These are phyloP conservation scores for Cantharis nigra DNA, from an alignment of 2,888 invertebrate species.

Conservation along the genomic window DNA sequence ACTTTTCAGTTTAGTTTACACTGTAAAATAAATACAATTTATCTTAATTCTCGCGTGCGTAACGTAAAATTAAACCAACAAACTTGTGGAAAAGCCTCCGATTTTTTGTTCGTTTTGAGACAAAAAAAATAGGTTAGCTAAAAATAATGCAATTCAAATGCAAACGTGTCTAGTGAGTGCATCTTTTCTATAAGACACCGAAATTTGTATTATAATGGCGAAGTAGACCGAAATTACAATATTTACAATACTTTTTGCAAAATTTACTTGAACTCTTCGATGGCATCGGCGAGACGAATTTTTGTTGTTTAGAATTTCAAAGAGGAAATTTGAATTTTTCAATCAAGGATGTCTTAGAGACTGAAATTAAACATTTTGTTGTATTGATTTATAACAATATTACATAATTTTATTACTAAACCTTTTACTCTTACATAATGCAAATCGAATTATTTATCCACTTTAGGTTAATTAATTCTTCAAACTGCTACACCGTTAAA, in stretches of 20 bases:
- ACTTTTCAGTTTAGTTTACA: conserved; percentile 50
- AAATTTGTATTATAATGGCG: conserved; percentile 28
- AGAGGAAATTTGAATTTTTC: background rate
- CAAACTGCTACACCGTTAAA: background rate
- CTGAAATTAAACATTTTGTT: background rate
- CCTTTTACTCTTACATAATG: background rate
- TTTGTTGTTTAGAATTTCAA: background rate
- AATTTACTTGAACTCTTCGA: background rate
- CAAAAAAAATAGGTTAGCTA: conserved; percentile 30
- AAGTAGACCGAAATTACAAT: conserved; percentile 15
- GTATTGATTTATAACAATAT: background rate
- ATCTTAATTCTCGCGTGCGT: conserved; percentile 41
- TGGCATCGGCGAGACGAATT: background rate
- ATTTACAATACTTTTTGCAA: background rate
- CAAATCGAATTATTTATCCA: background rate
- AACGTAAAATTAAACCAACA: conserved; percentile 14
- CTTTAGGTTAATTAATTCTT: background rate
- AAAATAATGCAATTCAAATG: conserved; percentile 27
- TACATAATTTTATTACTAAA: background rate
- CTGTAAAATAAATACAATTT: conserved; percentile 44
- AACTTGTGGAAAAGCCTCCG: background rate
- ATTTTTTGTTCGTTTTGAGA: conserved; percentile 11
- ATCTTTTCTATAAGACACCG: conserved; percentile 7
- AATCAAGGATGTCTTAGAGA: background rate
- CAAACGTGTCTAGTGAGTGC: conserved; percentile 12